These are phyloP conservation scores for Ceuthmochares aereus DNA, from an alignment of 2,113 vertebrate species.

Conservation along the genomic window DNA sequence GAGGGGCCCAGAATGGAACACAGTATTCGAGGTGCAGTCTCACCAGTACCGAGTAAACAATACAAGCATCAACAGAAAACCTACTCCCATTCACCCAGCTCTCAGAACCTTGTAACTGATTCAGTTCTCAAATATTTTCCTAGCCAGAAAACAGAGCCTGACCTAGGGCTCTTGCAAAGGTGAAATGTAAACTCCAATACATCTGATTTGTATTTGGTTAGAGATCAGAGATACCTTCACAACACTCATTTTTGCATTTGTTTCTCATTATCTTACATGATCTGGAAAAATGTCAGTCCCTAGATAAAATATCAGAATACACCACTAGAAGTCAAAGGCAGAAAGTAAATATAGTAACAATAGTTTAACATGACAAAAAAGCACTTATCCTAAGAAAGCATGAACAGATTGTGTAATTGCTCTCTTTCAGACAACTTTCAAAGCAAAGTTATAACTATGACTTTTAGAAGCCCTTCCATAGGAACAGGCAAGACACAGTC, in stretches of 20 bases:
- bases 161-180: not conserved
- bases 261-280: not conserved
- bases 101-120: not conserved
- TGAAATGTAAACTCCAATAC: not conserved
- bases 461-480: not conserved
- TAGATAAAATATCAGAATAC: not conserved
- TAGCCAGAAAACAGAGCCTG: not conserved
- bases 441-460: not conserved
- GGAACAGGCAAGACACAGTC: not conserved
- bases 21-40: no score
- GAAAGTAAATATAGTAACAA: not conserved
- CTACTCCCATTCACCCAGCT: not conserved
- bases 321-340: not conserved
- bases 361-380: not conserved
- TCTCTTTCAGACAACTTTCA: not conserved
- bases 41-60: no score
- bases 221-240: not conserved
- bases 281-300: rapidly evolving
- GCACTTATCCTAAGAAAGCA: not conserved
- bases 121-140: not conserved
- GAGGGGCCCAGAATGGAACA: no score
- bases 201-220: not conserved
- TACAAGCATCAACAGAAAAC: not conserved
- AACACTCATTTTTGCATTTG: not conserved
- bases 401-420: not conserved